Base-by-base conservation (phyloP, 2,888 invertebrate genomes). In the Lepetodrilus schrolli region DNA sequence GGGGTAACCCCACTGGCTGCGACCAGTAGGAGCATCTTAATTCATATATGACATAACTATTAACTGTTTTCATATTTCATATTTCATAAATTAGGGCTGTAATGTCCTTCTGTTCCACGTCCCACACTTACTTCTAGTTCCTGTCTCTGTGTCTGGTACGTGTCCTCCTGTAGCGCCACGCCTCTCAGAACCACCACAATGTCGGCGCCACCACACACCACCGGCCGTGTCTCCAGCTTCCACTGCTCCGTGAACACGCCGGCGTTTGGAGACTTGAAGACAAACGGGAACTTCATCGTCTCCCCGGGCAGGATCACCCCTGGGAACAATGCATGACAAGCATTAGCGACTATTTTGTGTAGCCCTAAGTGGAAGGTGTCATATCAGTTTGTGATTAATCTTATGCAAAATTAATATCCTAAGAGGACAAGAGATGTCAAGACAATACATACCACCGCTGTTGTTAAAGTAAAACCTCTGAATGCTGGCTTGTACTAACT, bases 391-490 rank as follows among this genome's bases (percentile, higher is more conserved):
- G n/a, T n/a, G n/a, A n/a, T n/a, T n/a, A n/a, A n/a, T n/a, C n/a
- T n/a, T n/a, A n/a, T n/a, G n/a, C n/a, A n/a, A n/a, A n/a, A n/a
- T n/a, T n/a, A n/a, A n/a, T n/a, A n/a, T n/a, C n/a, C n/a, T n/a
- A n/a, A n/a, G n/a, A n/a, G n/a, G n/a, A n/a, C n/a, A n/a, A n/a
- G n/a, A 21, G 13, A 21, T 37, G 17, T 21, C 7, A 4, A 17
- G 17, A 34, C 8, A 2, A 20, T 21, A 82, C 83, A 78, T 79
- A 85, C 90, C 90, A 78, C 83, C 84, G 74, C 86, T 86, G 72
- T 87, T 89, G 83, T 91, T 90, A 80, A 91, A 91, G 82, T 91
- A 91, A 77, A 91, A 91, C 26, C 89, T 81, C 77, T 90, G 90
- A 0, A 86, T 84, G 71, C 83, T 84, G 1, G 84, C 79, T 69